A percentile compares a stretch with the other conserved stretches of the same genome.
Conservation (phyloP, 1,140 invertebrate genomes). For the Zophobas morio region DNA sequence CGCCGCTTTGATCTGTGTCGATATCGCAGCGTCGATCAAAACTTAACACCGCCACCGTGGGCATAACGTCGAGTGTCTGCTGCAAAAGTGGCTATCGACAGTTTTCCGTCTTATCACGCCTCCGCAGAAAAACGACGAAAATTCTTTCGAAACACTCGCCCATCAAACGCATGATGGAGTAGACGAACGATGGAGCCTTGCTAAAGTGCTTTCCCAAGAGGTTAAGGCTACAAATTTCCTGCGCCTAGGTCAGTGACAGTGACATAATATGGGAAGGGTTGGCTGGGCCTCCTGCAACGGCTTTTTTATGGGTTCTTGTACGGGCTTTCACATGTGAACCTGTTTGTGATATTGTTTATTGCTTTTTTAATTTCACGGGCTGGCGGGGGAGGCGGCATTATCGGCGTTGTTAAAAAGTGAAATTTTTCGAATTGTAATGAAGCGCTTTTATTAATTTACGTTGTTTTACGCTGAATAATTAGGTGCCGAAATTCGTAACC, state of each 20-base stretch:
- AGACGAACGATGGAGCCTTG: not conserved
- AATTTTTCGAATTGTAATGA: too few species aligned
- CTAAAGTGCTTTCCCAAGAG: constrained; percentile 5
- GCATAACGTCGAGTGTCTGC: constrained; percentile 11
- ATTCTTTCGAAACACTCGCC: not conserved
- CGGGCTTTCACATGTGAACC: too few species aligned
- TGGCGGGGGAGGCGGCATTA: too few species aligned
- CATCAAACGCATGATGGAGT: constrained; percentile 30
- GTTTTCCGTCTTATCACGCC: constrained; percentile 14
- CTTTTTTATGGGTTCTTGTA: not conserved
- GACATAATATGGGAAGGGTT: not conserved
- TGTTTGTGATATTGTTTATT: too few species aligned
- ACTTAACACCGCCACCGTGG: constrained; percentile 9
- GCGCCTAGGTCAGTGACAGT: constrained; percentile 14
- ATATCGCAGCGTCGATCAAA: constrained; percentile 28
- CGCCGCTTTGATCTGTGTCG: constrained; percentile 32
- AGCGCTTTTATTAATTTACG: too few species aligned
- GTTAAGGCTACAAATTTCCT: constrained; percentile 19
- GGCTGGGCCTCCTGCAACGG: not conserved
- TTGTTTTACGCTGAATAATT: too few species aligned
- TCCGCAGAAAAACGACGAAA: not conserved
- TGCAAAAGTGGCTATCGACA: constrained; percentile 30
- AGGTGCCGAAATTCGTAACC: too few species aligned
- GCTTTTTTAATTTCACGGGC: too few species aligned
- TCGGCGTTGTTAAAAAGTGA: too few species aligned